phyloP scores from a whole-genome alignment of 1,140 invertebrate species.

The Pseudomyrmex cubaensis region DNA sequence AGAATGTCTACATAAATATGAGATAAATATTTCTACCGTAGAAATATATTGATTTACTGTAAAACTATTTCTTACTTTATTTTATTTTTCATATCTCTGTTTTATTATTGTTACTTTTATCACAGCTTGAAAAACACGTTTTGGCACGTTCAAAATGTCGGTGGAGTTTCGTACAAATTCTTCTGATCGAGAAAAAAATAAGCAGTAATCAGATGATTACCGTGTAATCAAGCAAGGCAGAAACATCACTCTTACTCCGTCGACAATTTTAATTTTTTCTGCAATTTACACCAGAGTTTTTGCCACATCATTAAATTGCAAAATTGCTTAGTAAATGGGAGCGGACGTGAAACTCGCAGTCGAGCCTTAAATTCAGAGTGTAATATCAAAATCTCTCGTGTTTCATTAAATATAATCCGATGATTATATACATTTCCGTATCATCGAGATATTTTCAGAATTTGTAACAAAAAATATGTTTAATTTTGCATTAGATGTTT shows the following conservation, averaged over 20 bases:
- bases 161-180: neutral
- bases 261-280: conserved; percentile 68
- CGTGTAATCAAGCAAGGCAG: conserved; percentile 46
- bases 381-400: neutral
- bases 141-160: neutral
- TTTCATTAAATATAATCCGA: neutral
- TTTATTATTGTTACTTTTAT: conserved; percentile 17
- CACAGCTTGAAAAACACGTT: conserved; percentile 14
- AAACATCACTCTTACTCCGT: neutral
- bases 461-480: conserved; percentile 16
- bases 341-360: neutral
- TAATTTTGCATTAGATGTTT: conserved; percentile 17
- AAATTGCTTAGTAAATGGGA: conserved; percentile 51
- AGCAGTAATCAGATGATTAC: neutral
- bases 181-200: conserved; percentile 17
- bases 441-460: neutral
- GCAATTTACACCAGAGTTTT: conserved; percentile 64
- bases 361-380: conserved; percentile 28
- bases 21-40: neutral
- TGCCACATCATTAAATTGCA: conserved; percentile 63
- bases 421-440: conserved; percentile 1
- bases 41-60: neutral
- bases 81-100: neutral
- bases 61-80: neutral
- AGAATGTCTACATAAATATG: neutral